These are phyloP conservation scores for Hyperoplus lanceolatus DNA, from an alignment of 2,797 vertebrate species.

Conservation along the genomic window DNA sequence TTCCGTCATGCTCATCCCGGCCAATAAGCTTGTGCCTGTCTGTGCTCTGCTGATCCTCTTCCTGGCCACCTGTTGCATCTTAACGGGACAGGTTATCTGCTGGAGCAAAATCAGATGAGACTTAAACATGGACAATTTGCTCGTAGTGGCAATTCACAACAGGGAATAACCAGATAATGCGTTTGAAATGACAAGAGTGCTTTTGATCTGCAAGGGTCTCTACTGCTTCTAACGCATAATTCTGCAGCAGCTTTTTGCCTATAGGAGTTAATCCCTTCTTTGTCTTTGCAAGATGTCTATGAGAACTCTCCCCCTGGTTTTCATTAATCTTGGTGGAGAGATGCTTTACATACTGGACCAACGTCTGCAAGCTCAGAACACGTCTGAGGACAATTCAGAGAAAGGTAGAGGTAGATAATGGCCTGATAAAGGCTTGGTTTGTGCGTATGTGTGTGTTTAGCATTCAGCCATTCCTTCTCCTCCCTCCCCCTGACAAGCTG, in stretches of 20 bases:
- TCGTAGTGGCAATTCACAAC: background rate
- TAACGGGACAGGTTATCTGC: constrained; percentile 51
- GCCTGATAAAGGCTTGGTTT: constrained; percentile 6
- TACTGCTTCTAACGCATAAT: background rate
- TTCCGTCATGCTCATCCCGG: constrained; percentile 42
- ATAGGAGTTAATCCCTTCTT: constrained; percentile 32
- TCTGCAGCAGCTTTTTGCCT: constrained; percentile 14
- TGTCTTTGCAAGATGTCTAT: constrained; percentile 84
- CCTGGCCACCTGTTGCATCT: constrained; percentile 77
- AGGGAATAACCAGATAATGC: constrained; percentile 27
- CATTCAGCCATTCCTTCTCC: background rate
- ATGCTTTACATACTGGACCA: constrained; percentile 98
- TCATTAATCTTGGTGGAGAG: constrained; percentile 95
- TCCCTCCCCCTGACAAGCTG: constrained; percentile 5
- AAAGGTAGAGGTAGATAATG: constrained; percentile 86
- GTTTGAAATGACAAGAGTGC: constrained; percentile 30
- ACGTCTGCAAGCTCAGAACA: constrained; percentile 90
- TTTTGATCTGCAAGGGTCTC: constrained; percentile 14
- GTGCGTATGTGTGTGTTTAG: constrained; percentile 15
- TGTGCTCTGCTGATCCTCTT: constrained; percentile 70
- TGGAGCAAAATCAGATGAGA: constrained; percentile 48
- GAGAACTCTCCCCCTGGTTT: constrained; percentile 91
- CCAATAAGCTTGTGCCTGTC: constrained; percentile 66
- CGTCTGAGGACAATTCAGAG: constrained; percentile 89
- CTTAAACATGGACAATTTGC: constrained; percentile 31